A percentile compares a stretch with the other conserved stretches of the same genome.
Conservation (phyloP, 2,113 vertebrate genomes). For the Chloebia gouldiae region DNA sequence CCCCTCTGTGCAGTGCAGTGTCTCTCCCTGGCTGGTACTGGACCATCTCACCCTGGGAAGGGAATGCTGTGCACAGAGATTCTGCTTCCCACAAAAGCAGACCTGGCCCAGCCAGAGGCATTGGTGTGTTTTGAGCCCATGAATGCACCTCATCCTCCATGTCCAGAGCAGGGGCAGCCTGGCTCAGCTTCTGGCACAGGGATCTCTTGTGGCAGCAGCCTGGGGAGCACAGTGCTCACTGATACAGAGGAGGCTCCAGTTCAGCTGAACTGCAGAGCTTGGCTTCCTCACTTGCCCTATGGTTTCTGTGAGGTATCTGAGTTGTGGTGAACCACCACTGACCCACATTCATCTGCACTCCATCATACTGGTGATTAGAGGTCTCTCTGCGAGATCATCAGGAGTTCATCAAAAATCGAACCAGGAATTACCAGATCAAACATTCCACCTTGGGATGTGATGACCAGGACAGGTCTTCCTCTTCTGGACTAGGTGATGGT, state of each 20-base stretch:
- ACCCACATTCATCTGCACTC: neutral
- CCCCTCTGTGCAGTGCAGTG: neutral
- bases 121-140: neutral
- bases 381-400: neutral
- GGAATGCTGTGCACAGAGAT: no score
- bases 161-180: neutral
- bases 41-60: neutral
- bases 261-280: neutral
- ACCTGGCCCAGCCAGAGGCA: neutral
- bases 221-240: neutral
- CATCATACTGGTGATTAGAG: neutral
- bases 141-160: neutral
- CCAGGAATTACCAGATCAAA: neutral
- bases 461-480: neutral
- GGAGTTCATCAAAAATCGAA: neutral
- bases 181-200: neutral
- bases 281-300: neutral
- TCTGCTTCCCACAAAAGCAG: neutral
- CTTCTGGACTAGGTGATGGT: neutral
- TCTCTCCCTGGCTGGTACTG: fast-evolving
- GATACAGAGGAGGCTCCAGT: neutral
- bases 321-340: neutral
- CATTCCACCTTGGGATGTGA: neutral
- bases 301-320: neutral
- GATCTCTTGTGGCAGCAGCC: neutral